These are phyloP conservation scores for Himalopsyche phryganea DNA, from an alignment of 1,140 invertebrate genomes.

Conservation along the genomic window DNA sequence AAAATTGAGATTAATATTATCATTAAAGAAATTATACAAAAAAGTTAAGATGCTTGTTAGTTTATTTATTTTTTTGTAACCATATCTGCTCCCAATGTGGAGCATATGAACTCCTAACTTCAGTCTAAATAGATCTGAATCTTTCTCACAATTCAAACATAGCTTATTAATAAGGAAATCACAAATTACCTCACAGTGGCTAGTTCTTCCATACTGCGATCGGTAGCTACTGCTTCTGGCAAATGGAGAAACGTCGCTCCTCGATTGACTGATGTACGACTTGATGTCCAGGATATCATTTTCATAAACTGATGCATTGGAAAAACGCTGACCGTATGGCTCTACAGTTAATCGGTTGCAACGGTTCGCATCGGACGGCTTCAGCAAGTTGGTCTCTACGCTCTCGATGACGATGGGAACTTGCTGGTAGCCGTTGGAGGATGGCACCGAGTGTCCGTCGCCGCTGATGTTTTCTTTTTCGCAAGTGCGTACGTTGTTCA, in stretches of 20 bases:
- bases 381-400: constrained; percentile 42
- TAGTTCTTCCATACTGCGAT: constrained; percentile 58
- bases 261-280: constrained; percentile 64
- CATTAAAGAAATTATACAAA: no score
- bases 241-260: constrained; percentile 63
- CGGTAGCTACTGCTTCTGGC: constrained; percentile 60
- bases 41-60: no score
- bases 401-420: constrained; percentile 64
- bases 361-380: constrained; percentile 19
- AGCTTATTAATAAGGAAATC: no score
- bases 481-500: constrained; percentile 35
- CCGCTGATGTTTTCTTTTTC: constrained; percentile 42
- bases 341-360: constrained; percentile 21
- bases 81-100: no score
- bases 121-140: no score
- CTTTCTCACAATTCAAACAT: no score
- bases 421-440: constrained; percentile 56
- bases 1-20: no score
- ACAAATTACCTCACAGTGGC: constrained; percentile 37
- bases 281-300: constrained; percentile 62
- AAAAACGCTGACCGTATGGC: constrained; percentile 18
- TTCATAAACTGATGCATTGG: constrained; percentile 39
- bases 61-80: no score
- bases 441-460: constrained; percentile 35
- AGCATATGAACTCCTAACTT: no score